Evolutionary conservation across 2,113 vertebrate genomes (phyloP).

Genomic region (Platichthys flesus): DNA sequence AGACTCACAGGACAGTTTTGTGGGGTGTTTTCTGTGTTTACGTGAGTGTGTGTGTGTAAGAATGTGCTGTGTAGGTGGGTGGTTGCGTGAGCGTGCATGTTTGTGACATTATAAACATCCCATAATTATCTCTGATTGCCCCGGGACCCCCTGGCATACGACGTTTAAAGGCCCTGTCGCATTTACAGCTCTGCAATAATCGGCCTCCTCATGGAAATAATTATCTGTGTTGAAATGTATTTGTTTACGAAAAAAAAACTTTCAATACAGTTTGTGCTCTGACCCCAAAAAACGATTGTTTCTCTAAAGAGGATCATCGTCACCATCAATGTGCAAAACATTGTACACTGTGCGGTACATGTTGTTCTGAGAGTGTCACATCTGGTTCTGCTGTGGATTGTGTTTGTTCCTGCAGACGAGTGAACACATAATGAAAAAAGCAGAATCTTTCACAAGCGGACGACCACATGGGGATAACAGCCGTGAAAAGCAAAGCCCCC

Average conservation of each 20-base stretch:
- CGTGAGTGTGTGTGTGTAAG: slow-evolving; percentile 1
- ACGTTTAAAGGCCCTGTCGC: slow-evolving; percentile 19
- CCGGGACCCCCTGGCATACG: slow-evolving; percentile 22
- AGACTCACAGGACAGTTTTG: background rate
- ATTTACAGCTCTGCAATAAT: slow-evolving; percentile 20
- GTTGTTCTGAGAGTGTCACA: slow-evolving; percentile 3
- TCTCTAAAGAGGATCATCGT: background rate
- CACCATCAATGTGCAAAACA: no score
- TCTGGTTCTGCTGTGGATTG: slow-evolving; percentile 14
- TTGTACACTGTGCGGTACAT: background rate
- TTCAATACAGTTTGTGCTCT: background rate
- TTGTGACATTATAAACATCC: slow-evolving; percentile 46
- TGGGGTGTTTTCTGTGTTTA: slow-evolving; percentile 16
- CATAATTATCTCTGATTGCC: slow-evolving; percentile 63
- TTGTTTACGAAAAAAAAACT: background rate
- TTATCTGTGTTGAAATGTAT: slow-evolving; percentile 10
- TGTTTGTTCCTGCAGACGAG: background rate
- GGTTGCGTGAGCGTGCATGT: slow-evolving; percentile 43
- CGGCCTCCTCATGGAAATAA: slow-evolving; percentile 28
- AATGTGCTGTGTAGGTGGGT: slow-evolving; percentile 25
- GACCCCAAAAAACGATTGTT: background rate
- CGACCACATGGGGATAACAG: background rate
- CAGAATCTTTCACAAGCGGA: background rate
- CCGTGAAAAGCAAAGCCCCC: background rate
- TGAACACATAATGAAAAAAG: background rate